Conservation (phyloP, 2,888 invertebrate species). For the Aleiodes alternator region DNA sequence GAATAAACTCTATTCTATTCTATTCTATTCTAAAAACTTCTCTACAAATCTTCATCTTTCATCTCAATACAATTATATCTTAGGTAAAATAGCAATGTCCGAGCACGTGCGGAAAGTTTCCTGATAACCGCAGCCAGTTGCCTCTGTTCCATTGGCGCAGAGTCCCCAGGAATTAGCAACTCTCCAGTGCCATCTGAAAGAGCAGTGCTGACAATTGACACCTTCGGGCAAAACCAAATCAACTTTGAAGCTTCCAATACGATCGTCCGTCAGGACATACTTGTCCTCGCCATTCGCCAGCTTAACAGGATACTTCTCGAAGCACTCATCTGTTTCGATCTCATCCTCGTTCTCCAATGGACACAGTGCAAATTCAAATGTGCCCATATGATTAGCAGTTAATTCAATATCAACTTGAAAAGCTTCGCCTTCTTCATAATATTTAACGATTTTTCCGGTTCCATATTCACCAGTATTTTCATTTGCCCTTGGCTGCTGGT, state of each 20-base stretch:
- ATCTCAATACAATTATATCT: too few relatives aligned
- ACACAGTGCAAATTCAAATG: constrained; percentile 77
- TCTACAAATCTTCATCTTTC: too few relatives aligned
- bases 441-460: constrained; percentile 75
- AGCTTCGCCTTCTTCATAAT: constrained; percentile 64
- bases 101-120: constrained; percentile 78
- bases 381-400: constrained; percentile 76
- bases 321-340: constrained; percentile 78
- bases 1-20: too few relatives aligned
- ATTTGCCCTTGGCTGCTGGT: constrained; percentile 75
- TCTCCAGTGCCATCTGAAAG: constrained; percentile 78
- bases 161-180: constrained; percentile 77
- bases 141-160: constrained; percentile 72
- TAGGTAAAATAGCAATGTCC: constrained; percentile 71
- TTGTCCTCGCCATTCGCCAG: constrained; percentile 67
- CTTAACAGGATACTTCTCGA: constrained; percentile 71
- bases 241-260: constrained; percentile 60
- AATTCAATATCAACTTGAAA: constrained; percentile 71
- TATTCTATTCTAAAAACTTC: too few relatives aligned
- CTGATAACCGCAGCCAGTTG: constrained; percentile 77
- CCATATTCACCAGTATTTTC: constrained; percentile 78
- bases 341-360: constrained; percentile 72
- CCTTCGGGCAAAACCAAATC: constrained; percentile 73
- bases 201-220: constrained; percentile 77
- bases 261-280: constrained; percentile 59